phyloP scores from a whole-genome alignment of 2,113 vertebrate genomes.

The Holacanthus passer region DNA sequence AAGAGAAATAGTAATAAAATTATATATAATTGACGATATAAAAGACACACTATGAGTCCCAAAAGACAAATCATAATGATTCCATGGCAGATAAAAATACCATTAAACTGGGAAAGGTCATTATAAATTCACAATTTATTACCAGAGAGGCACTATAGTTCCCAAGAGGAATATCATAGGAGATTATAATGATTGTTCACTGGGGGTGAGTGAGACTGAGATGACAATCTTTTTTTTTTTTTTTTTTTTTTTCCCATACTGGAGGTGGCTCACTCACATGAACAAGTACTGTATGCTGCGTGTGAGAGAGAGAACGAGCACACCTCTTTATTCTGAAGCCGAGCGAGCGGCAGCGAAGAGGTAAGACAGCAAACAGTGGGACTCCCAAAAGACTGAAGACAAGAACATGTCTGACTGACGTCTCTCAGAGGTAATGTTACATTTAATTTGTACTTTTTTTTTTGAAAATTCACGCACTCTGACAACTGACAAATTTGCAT shows the following conservation, averaged over 20 bases:
- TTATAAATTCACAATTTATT: conserved; percentile 25
- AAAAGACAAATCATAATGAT: conserved; percentile 8
- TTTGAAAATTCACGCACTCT: not conserved
- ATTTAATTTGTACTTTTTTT: conserved; percentile 26
- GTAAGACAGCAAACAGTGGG: conserved; percentile 24
- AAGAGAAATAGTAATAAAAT: not conserved
- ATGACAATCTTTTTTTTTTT: not conserved
- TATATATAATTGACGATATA: not conserved
- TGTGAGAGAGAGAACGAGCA: conserved; percentile 10
- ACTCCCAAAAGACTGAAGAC: conserved; percentile 27
- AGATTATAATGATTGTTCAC: conserved; percentile 20
- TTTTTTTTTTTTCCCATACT: not conserved
- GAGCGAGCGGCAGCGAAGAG: conserved; percentile 30
- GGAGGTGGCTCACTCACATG: conserved; percentile 53
- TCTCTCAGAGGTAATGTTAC: conserved; percentile 47
- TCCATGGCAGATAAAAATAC: not conserved
- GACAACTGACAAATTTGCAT: not conserved
- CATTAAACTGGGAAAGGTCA: conserved; percentile 5
- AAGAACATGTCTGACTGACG: conserved; percentile 18
- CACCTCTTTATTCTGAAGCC: conserved; percentile 47
- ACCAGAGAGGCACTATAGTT: not conserved
- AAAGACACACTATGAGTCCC: conserved; percentile 14
- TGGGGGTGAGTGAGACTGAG: not conserved
- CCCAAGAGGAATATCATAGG: conserved; percentile 19
- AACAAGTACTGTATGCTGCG: conserved; percentile 1